Evolutionary conservation across 2,113 vertebrate species (phyloP).

Genomic region (Verasper variegatus): DNA sequence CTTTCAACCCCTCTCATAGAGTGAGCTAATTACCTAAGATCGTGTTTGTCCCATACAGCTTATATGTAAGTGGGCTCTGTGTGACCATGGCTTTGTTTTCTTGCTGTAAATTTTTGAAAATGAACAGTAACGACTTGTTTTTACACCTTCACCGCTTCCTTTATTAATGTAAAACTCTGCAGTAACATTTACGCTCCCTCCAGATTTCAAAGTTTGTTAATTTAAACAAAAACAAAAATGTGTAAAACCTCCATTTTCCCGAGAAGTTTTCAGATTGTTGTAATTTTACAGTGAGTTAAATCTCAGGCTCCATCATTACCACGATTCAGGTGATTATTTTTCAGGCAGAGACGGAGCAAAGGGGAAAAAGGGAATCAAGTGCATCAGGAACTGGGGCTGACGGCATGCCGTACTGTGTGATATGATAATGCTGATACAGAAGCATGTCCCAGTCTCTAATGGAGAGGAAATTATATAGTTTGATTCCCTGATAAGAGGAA

Average conservation of each 20-base stretch:
- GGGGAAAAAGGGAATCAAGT: slow-evolving; percentile 12
- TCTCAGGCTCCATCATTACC: slow-evolving; percentile 7
- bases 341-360: neutral
- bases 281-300: neutral
- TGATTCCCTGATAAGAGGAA: slow-evolving; percentile 41
- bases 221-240: slow-evolving; percentile 1
- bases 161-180: slow-evolving; percentile 8
- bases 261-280: neutral
- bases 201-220: slow-evolving; percentile 7
- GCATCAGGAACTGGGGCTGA: slow-evolving; percentile 41
- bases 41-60: slow-evolving; percentile 41
- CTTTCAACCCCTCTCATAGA: slow-evolving; percentile 56
- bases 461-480: slow-evolving; percentile 68
- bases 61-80: neutral
- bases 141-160: neutral
- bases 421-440: slow-evolving; percentile 67
- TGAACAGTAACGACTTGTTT: neutral
- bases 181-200: neutral
- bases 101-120: neutral
- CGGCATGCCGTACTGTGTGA: slow-evolving; percentile 49
- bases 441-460: slow-evolving; percentile 57
- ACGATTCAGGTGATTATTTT: neutral
- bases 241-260: slow-evolving; percentile 1
- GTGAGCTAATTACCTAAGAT: slow-evolving; percentile 62
- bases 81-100: slow-evolving; percentile 16